phyloP scores from a whole-genome alignment of 2,888 invertebrate genomes.

The Eristalis intricaria region DNA sequence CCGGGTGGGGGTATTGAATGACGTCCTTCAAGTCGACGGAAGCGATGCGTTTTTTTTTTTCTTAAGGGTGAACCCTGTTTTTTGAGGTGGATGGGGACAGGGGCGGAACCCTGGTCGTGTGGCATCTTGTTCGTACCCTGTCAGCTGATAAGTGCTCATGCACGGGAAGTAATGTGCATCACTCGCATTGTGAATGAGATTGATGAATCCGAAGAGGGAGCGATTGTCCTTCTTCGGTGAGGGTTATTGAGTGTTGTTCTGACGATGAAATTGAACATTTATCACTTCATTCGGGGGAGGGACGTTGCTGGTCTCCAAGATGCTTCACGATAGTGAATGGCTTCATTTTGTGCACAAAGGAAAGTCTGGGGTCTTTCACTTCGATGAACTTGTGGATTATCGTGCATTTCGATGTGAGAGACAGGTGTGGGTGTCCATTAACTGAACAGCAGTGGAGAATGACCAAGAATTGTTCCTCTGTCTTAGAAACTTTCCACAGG shows the following conservation, averaged over 20 bases:
- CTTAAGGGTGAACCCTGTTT: neutral
- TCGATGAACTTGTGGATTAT: neutral
- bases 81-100: no score
- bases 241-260: constrained; percentile 43
- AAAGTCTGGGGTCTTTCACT: neutral
- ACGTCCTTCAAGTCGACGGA: constrained; percentile 23
- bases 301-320: neutral
- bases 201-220: constrained; percentile 35
- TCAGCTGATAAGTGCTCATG: constrained; percentile 39
- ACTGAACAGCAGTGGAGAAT: neutral
- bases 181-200: constrained; percentile 66
- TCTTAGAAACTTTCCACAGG: no score
- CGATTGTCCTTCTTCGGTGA: constrained; percentile 15
- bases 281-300: constrained; percentile 26
- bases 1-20: constrained; percentile 1
- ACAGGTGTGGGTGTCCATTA: neutral
- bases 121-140: constrained; percentile 13
- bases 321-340: neutral
- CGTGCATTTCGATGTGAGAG: neutral
- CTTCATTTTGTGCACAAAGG: neutral
- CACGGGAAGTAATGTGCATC: constrained; percentile 66
- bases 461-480: no score
- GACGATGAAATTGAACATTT: constrained; percentile 56
- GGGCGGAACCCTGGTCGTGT: constrained; percentile 14
- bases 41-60: constrained; percentile 5